phyloP scores from a whole-genome alignment of 64 coral and sea anemone genomes.

The Montipora cactus region DNA sequence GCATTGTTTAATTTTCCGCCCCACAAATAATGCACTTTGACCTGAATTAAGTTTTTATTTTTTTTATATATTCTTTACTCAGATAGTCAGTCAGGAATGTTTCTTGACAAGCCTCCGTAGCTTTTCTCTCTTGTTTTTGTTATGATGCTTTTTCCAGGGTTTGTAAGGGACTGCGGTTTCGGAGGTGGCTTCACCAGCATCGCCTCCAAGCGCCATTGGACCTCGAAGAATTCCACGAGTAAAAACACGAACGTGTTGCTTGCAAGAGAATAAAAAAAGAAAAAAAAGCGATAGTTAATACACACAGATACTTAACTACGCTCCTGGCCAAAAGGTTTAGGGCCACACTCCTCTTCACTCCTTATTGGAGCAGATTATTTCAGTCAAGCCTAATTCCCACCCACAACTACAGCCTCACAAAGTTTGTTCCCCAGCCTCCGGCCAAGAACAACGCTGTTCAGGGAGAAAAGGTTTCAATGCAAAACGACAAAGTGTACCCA shows the following conservation, averaged over 20 bases:
- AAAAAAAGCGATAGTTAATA: neutral
- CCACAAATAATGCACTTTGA: neutral
- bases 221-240: neutral
- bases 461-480: no score
- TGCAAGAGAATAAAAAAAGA: neutral
- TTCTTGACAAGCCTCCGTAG: constrained; percentile 82
- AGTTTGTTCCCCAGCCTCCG: no score
- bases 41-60: neutral
- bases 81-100: no score
- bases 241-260: constrained; percentile 32
- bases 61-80: no score
- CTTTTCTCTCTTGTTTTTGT: constrained; percentile 94
- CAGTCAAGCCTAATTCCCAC: no score
- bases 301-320: neutral
- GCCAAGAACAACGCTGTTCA: no score
- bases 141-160: constrained; percentile 97
- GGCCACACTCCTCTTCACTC: no score
- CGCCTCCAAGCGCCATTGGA: constrained; percentile 3
- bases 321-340: no score
- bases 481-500: no score
- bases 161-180: constrained; percentile 56
- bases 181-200: constrained; percentile 4
- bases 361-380: no score
- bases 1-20: neutral
- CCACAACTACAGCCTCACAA: no score